Percentiles rank a stretch among this genome's conserved stretches.
Evolutionary conservation across 2,888 invertebrate species (phyloP).

Genomic region (Timandra comae): DNA sequence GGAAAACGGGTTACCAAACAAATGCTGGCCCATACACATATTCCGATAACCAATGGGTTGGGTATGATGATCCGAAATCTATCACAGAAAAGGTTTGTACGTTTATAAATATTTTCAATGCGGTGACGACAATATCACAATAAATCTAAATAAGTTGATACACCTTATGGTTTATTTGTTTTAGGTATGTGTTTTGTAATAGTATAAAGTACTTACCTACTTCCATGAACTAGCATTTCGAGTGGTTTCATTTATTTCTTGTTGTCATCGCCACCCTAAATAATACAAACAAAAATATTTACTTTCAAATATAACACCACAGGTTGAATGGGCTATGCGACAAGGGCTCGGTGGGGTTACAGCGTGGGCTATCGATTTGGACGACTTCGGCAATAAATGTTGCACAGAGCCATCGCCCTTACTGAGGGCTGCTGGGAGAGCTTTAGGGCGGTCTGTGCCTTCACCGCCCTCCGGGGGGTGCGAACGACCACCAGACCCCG

Average conservation of each 20-base stretch:
- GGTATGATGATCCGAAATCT: conserved; percentile 89
- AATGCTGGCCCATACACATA: conserved; percentile 86
- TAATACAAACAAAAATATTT: no score
- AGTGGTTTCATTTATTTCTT: no score
- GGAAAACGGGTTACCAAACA: conserved; percentile 79
- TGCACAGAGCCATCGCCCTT: conserved; percentile 88
- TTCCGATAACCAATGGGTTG: conserved; percentile 90
- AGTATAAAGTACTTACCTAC: no score
- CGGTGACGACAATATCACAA: no score
- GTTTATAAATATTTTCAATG: no score
- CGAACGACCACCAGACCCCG: conserved; percentile 81
- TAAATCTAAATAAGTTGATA: no score
- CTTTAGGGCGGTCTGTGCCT: conserved; percentile 78
- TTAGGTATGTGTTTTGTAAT: no score
- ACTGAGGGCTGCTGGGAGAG: conserved; percentile 85
- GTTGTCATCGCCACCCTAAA: no score
- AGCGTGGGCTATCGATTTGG: conserved; percentile 92
- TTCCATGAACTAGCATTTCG: no score
- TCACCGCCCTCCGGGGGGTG: conserved; percentile 76
- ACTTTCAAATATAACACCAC: no score
- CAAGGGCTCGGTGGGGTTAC: conserved; percentile 88
- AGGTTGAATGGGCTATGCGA: conserved; percentile 83
- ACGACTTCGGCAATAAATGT: conserved; percentile 91
- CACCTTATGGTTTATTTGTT: no score
- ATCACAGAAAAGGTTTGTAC: conserved; percentile 81